phyloP scores from a whole-genome alignment of 1,140 invertebrate genomes.

The Ruditapes philippinarum region DNA sequence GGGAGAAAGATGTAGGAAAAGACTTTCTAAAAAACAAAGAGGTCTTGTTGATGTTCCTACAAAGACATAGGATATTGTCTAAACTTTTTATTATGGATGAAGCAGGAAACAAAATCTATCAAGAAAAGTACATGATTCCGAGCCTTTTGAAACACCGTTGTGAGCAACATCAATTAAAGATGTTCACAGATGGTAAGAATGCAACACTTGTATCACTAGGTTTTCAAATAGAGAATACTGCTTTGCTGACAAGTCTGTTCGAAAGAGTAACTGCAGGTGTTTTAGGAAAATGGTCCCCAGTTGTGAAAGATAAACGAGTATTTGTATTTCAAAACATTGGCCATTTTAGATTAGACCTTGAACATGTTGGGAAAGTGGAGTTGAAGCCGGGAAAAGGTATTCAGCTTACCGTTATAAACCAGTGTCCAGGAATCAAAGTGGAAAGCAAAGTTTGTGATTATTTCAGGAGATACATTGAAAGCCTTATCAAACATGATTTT shows the following conservation, averaged over 20 bases:
- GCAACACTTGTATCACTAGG: neutral
- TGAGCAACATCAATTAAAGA: neutral
- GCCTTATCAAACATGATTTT: neutral
- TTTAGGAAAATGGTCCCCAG: neutral
- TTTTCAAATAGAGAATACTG: neutral
- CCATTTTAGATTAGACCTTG: neutral
- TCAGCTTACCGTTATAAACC: neutral
- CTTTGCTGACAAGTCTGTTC: neutral
- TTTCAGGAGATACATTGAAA: neutral
- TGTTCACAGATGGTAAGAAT: neutral
- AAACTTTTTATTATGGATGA: neutral
- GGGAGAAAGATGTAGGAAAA: neutral
- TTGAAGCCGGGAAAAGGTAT: neutral
- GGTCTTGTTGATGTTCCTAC: neutral
- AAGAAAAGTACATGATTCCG: neutral
- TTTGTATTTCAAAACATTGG: neutral
- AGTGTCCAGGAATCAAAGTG: neutral
- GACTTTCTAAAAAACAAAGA: neutral
- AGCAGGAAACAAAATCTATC: neutral
- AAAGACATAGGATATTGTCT: neutral
- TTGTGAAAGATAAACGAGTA: neutral
- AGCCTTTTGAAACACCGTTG: neutral
- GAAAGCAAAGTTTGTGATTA: neutral
- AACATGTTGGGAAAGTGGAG: neutral
- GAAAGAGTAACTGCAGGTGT: neutral